phyloP scores from a whole-genome alignment of 2,113 vertebrate species.

The Capreolus pygargus region DNA sequence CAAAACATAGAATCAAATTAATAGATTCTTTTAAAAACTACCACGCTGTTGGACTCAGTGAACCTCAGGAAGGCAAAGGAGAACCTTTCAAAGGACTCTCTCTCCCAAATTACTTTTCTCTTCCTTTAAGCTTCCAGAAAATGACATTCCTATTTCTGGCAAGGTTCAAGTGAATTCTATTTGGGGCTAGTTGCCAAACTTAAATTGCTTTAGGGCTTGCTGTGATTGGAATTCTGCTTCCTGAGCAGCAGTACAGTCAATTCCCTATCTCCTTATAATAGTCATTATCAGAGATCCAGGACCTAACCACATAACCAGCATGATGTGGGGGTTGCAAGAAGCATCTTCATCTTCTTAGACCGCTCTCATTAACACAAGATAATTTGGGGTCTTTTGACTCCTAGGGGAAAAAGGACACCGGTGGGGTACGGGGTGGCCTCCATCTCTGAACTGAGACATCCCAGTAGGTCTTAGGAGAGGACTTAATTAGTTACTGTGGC shows the following conservation, averaged over 20 bases:
- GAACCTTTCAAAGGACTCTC: slow-evolving; percentile 21
- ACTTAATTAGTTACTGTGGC: background rate
- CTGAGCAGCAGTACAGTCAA: background rate
- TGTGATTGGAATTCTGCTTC: slow-evolving; percentile 6
- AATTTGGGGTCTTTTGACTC: slow-evolving; percentile 20
- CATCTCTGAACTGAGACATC: background rate
- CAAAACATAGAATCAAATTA: background rate
- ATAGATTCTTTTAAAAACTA: background rate
- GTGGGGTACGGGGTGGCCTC: background rate
- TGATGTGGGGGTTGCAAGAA: background rate
- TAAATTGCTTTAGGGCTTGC: background rate
- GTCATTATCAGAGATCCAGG: background rate
- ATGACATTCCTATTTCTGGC: slow-evolving; percentile 30
- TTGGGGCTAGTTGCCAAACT: slow-evolving; percentile 15
- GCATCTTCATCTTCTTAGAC: background rate
- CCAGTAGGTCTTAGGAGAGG: background rate
- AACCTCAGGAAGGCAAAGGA: slow-evolving; percentile 31
- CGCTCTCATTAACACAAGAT: background rate
- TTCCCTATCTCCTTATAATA: background rate
- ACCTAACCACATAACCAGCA: background rate
- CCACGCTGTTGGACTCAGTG: background rate
- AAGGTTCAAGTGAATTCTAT: slow-evolving; percentile 47
- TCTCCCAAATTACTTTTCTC: slow-evolving; percentile 48
- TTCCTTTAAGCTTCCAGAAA: slow-evolving; percentile 38
- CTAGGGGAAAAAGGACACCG: background rate